A percentile compares a stretch with the other conserved stretches of the same genome.
Evolutionary conservation across 2,888 invertebrate species (phyloP).

Genomic region (Drosophila kokeensis): DNA sequence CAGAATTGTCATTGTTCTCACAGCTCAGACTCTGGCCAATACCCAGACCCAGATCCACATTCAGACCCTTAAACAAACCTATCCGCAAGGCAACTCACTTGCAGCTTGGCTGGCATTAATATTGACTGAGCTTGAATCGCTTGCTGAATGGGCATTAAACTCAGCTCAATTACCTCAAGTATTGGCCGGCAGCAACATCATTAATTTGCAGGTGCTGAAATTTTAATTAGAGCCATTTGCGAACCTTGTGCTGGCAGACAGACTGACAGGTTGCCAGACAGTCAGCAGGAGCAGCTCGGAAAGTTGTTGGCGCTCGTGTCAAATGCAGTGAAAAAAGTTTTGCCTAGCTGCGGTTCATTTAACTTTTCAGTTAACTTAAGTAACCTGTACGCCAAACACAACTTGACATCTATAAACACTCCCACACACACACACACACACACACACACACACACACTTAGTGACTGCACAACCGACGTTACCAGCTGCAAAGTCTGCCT

Average conservation of each 20-base stretch:
- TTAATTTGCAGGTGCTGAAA: constrained; percentile 60
- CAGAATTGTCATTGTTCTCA: constrained; percentile 24
- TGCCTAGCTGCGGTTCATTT: constrained; percentile 55
- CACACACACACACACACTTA: not conserved
- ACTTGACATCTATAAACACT: constrained; percentile 48
- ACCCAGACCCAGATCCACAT: not conserved
- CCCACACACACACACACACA: not conserved
- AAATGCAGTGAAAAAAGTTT: constrained; percentile 64
- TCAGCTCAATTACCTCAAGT: constrained; percentile 48
- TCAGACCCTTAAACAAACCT: not conserved
- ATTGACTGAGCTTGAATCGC: constrained; percentile 50
- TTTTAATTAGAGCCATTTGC: constrained; percentile 65
- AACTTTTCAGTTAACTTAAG: constrained; percentile 55
- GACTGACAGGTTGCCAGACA: not conserved
- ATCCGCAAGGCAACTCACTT: not conserved
- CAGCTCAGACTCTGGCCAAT: not conserved
- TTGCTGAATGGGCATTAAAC: constrained; percentile 38
- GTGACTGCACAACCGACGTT: constrained; percentile 33
- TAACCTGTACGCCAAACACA: constrained; percentile 44
- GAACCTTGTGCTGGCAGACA: constrained; percentile 7
- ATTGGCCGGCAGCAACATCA: constrained; percentile 51
- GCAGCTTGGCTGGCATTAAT: constrained; percentile 17
- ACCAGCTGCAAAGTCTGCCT: constrained; percentile 40
- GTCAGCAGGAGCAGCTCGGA: not conserved
- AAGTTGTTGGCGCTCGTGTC: constrained; percentile 42